Base-by-base conservation (phyloP, 2,888 invertebrate genomes). In the Nematopogon swammerdamellus region DNA sequence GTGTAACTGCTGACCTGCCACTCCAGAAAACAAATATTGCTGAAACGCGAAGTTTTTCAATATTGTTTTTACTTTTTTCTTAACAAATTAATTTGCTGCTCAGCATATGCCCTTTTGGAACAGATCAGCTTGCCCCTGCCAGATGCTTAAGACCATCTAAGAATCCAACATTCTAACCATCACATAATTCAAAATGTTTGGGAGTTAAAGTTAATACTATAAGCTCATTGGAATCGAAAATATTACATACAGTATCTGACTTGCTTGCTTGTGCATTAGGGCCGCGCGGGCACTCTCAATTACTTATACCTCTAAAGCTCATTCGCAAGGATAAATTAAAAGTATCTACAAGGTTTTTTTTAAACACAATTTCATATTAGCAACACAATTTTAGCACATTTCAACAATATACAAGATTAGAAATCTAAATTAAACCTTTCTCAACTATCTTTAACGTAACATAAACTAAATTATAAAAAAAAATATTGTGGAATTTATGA, bases 181-280 rank as follows among this genome's bases (percentile, higher is more conserved):
- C 36, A 36, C 36, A 36, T 36, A 3, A 14, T 36, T 36, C 3
- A 3, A 36, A 36, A 36, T 66, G 75, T 75, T 77, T 77, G 76
- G 76, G 76, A 72, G 69, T 73, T 74, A 74, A 73, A 50, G 58
- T 59, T 65, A 64, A 67, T 58, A 60, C 68, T 71, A 74, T 56
- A 73, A 72, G 71, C 70, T 72, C 71, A 62, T 62, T 63, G 36
- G 8, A 36, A 36, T 36, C 3, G 36, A 36, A 14, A 14, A 14
- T 36, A n/a, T n/a, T n/a, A n/a, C n/a, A n/a, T 36, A 14, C 36
- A 14, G 11, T 36, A 14, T 14, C 36, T 36, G n/a, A 25, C 25
- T 25, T 25, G 25, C 25, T n/a, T n/a, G n/a, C n/a, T n/a, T n/a
- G n/a, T n/a, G n/a, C n/a, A n/a, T n/a, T n/a, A n/a, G n/a, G n/a